Evolutionary conservation across 2,797 vertebrate species (phyloP), one percentile per base, ranked within the genome.

Genomic region (Jordanella pulchra): DNA sequence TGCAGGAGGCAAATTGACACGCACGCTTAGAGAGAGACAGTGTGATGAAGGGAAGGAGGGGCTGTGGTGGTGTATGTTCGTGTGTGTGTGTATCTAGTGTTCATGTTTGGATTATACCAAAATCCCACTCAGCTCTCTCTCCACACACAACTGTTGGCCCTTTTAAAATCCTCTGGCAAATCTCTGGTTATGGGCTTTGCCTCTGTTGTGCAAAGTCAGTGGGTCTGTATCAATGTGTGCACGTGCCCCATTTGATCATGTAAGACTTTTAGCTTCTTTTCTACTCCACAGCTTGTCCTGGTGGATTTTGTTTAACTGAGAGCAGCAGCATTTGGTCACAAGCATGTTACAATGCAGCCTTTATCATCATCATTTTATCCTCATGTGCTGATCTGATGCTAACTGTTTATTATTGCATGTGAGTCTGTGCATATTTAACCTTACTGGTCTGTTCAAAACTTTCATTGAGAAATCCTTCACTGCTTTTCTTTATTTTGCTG

Each of bases 91-190:
- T 84, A 85, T 87, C 84, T 88, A 90, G 87, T 87, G 89, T 91
- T 92, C 88, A 89, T 91, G 85, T 88, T 84, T 89, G 90, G 92
- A 92, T 93, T 93, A 93, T 84, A 83, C 78, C 75, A 88, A 92
- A 39, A 91, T 91, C 86, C 82, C 77, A 72, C 86, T 89, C 85
- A 77, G 81, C 72, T 83, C 73, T 51, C 73, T 51, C 55, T 67
- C 69, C 76, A 78, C 76, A 86, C 70, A 63, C 73, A 56, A 54
- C 79, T 64, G 78, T 69, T 82, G 45, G 69, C 55, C 87, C 88
- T 86, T 90, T 89, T 78, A 84, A 90, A 91, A 87, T 86, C 86
- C 65, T 25, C 78, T 75, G 69, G 69, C 84, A 88, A 91, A 90
- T 88, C 87, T 89, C 79, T 79, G 81, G 78, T 86, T 83, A 78